A percentile compares a stretch with the other conserved stretches of the same genome.
Conservation (phyloP, 1,140 invertebrate genomes). For the Trichomalopsis sarcophagae region DNA sequence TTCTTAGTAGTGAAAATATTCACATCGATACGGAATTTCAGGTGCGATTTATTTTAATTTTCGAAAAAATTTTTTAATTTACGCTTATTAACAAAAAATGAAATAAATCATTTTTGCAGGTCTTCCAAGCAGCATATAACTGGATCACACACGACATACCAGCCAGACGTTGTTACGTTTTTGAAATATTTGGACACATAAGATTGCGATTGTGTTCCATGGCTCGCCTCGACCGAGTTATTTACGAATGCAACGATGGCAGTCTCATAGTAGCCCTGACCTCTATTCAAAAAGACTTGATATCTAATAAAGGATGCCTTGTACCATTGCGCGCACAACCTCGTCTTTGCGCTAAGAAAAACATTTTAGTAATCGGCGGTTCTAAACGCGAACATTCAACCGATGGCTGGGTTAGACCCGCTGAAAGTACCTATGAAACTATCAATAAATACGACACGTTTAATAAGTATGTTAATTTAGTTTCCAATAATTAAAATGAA, state of each 20-base stretch:
- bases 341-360: conserved; percentile 88
- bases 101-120: conserved; percentile 71
- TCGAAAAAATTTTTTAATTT: not conserved
- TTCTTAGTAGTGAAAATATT: conserved; percentile 91
- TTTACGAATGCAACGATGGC: conserved; percentile 87
- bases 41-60: conserved; percentile 70
- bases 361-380: conserved; percentile 93
- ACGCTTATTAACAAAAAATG: conserved; percentile 34
- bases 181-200: conserved; percentile 90
- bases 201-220: conserved; percentile 90
- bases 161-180: conserved; percentile 87
- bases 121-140: conserved; percentile 91
- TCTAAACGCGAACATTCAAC: conserved; percentile 87
- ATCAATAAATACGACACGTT: conserved; percentile 89
- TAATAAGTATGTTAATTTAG: conserved; percentile 75
- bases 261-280: conserved; percentile 87
- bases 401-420: conserved; percentile 77
- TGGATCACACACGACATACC: conserved; percentile 92
- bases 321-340: conserved; percentile 86
- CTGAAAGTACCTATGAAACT: conserved; percentile 85
- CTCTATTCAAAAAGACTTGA: conserved; percentile 88
- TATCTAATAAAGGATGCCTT: conserved; percentile 84
- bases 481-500: conserved; percentile 29
- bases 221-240: conserved; percentile 86
- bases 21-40: conserved; percentile 94